phyloP scores from a whole-genome alignment of 2,888 invertebrate genomes.

The Melieria omissa region DNA sequence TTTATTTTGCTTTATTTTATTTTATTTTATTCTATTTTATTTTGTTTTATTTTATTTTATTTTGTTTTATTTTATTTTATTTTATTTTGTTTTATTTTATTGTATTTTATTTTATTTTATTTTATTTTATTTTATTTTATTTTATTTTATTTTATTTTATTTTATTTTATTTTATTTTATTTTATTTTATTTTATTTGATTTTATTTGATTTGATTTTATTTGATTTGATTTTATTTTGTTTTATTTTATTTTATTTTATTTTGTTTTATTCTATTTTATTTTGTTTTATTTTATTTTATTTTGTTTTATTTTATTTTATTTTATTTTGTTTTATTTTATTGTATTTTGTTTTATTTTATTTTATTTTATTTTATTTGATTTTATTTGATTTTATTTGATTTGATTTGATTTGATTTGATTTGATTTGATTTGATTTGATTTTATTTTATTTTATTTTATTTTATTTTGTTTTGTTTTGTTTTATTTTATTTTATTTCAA shows the following conservation, averaged over 20 bases:
- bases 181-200: not conserved
- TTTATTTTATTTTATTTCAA: not conserved
- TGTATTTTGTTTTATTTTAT: not conserved
- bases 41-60: slow-evolving; percentile 2
- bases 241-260: not conserved
- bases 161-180: not conserved
- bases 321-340: too few species aligned
- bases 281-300: not conserved
- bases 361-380: not conserved
- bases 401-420: not conserved
- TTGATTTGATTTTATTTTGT: not conserved
- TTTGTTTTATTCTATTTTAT: not conserved
- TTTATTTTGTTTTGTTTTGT: not conserved
- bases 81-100: slow-evolving; percentile 3
- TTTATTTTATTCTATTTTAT: too few species aligned
- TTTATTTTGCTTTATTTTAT: too few species aligned
- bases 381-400: not conserved
- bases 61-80: slow-evolving; percentile 18
- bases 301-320: not conserved
- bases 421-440: not conserved
- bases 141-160: not conserved
- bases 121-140: not conserved
- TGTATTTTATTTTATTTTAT: too few species aligned
- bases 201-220: too few species aligned
- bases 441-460: not conserved